Evolutionary conservation across 2,113 vertebrate genomes (phyloP).

Genomic region (Psittacus erithacus): DNA sequence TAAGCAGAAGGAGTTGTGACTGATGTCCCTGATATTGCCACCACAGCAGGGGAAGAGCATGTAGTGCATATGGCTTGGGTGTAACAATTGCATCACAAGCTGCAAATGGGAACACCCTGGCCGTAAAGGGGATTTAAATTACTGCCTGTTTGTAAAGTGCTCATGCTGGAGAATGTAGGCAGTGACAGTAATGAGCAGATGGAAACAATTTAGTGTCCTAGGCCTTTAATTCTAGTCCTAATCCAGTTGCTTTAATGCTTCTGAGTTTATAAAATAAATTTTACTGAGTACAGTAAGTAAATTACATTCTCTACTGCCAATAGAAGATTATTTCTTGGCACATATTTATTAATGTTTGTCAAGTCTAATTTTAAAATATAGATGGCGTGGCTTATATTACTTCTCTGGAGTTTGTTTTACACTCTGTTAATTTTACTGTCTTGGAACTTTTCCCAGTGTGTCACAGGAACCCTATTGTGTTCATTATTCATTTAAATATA

Average conservation of each 20-base stretch:
- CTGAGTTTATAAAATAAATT: background rate
- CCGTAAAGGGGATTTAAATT: background rate
- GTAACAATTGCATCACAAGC: background rate
- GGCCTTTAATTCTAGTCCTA: background rate
- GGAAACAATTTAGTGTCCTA: background rate
- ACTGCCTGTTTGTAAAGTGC: background rate
- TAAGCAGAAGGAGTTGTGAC: background rate
- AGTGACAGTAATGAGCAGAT: background rate
- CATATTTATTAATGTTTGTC: background rate
- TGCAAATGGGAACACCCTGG: accelerated
- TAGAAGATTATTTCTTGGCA: background rate
- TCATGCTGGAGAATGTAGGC: background rate
- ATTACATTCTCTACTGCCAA: background rate
- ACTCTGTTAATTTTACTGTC: background rate
- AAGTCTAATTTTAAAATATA: background rate
- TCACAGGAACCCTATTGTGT: background rate
- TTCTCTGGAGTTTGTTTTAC: background rate
- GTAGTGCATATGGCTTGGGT: accelerated
- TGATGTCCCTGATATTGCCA: background rate
- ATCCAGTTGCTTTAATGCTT: accelerated
- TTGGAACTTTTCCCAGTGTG: background rate
- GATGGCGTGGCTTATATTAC: background rate
- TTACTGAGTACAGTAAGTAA: background rate
- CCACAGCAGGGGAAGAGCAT: accelerated
- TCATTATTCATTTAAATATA: background rate